Base-by-base conservation (phyloP, 2,113 vertebrate genomes). In the Accipiter cooperii region DNA sequence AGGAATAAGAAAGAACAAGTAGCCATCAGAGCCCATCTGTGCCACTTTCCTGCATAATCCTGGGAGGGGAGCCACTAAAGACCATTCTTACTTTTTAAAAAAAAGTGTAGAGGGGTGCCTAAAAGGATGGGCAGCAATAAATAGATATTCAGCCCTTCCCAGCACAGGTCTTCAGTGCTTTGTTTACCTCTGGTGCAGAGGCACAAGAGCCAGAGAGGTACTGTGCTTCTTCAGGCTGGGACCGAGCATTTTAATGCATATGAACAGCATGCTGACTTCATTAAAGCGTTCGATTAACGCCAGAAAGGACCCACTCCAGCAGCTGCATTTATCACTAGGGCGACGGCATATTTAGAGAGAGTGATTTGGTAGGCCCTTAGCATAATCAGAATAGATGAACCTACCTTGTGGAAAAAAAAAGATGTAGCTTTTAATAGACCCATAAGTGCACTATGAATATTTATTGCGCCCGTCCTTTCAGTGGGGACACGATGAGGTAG, bases 361-460 rank as follows among this genome's bases (percentile, higher is more conserved):
- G 87, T 65, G 70, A 96, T 96, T 93, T 89, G 54, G 89, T 96
- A 91, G 93, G 91, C 85, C 86, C 90, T 97, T 95, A 92, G 87
- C 97, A 96, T 97, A 96, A 96, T 93, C 82, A 89, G 94, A 95
- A 96, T 84, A 96, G 95, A 97, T 94, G 77, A 97, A 94, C 74
- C 55, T 95, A 89, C 83, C 55, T 86, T 40, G 36, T 26, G 92
- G 65, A 54, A 58, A 68, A 3, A 44, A 40, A 78, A 13, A 90
- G 16, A 51, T 0, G 0, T 49, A 89, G 73, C 55, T 97, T 97
- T 97, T 96, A 97, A 97, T 92, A 97, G 96, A 96, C 93, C 88
- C 51, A 6, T 81, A 97, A 96, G 95, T 94, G 87, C 85, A 51
- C 60, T 40, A 76, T 89, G 91, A 98, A 96, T 97, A 96, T 97